phyloP scores from a whole-genome alignment of 2,888 invertebrate genomes.

The Drosophila testacea region DNA sequence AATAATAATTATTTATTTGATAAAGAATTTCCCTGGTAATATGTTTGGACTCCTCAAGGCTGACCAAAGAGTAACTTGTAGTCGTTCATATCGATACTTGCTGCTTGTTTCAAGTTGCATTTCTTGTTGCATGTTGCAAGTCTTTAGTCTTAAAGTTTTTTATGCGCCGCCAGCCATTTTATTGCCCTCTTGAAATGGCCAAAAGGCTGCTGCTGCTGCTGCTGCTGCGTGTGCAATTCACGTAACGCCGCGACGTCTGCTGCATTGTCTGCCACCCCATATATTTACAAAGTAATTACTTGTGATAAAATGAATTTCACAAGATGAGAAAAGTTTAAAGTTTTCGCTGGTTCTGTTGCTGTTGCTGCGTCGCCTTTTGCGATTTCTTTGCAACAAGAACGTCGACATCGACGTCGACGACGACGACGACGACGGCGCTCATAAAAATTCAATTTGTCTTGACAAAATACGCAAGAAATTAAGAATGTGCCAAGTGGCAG shows the following conservation, averaged over 20 bases:
- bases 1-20: too few species aligned
- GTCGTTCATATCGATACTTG: neutral
- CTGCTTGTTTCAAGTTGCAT: neutral
- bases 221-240: constrained; percentile 57
- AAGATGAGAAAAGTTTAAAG: constrained; percentile 82
- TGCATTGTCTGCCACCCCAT: constrained; percentile 66
- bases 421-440: constrained; percentile 51
- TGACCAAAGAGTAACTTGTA: neutral
- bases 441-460: constrained; percentile 80
- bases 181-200: constrained; percentile 64
- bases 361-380: constrained; percentile 56
- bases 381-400: constrained; percentile 60
- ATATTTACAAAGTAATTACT: constrained; percentile 83
- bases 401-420: constrained; percentile 50
- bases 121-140: constrained; percentile 33
- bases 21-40: too few species aligned
- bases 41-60: neutral
- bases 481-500: constrained; percentile 81
- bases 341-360: constrained; percentile 53
- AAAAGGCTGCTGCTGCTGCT: constrained; percentile 51
- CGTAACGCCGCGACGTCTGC: constrained; percentile 55
- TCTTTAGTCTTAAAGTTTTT: constrained; percentile 58
- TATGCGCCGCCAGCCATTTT: constrained; percentile 43
- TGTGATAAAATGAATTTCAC: constrained; percentile 82
- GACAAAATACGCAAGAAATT: constrained; percentile 81